Conservation (phyloP, 1,140 invertebrate species). For the Drosophila takahashii region DNA sequence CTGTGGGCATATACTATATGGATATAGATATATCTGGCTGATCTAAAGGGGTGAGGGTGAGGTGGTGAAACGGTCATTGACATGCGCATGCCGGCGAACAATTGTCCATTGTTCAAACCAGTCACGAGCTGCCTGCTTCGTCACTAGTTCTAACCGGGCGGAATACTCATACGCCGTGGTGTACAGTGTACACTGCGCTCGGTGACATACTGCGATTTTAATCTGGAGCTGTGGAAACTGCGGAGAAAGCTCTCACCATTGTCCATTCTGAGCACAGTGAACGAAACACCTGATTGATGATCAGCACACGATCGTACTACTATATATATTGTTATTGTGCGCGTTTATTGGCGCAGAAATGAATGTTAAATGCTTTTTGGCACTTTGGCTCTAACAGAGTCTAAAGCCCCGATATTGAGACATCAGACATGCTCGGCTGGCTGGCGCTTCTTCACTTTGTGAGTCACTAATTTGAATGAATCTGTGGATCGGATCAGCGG, state of each 20-base stretch:
- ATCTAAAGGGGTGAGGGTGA: conserved; percentile 7
- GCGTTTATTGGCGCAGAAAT: conserved; percentile 52
- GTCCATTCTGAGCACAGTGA: conserved; percentile 51
- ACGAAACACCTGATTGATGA: conserved; percentile 46
- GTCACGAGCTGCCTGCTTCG: conserved; percentile 62
- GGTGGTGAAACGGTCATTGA: conserved; percentile 63
- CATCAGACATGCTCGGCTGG: conserved; percentile 38
- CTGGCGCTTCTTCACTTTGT: conserved; percentile 13
- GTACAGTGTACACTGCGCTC: background rate
- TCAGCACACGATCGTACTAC: conserved; percentile 32
- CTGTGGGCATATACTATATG: background rate
- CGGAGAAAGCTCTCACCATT: conserved; percentile 62
- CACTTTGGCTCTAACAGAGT: conserved; percentile 45
- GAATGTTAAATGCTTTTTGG: conserved; percentile 52
- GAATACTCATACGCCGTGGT: conserved; percentile 26
- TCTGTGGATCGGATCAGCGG: conserved; percentile 18
- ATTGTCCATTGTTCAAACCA: conserved; percentile 43
- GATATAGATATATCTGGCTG: conserved; percentile 33
- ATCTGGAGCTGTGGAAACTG: background rate
- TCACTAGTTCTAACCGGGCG: conserved; percentile 21
- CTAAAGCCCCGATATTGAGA: conserved; percentile 19
- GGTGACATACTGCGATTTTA: background rate
- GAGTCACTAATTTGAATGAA: conserved; percentile 33
- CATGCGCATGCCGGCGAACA: conserved; percentile 39
- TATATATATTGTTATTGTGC: conserved; percentile 31